These are phyloP conservation scores for Gyrodactylus bullatarudis DNA, from an alignment of 1,140 invertebrate genomes.

Conservation along the genomic window DNA sequence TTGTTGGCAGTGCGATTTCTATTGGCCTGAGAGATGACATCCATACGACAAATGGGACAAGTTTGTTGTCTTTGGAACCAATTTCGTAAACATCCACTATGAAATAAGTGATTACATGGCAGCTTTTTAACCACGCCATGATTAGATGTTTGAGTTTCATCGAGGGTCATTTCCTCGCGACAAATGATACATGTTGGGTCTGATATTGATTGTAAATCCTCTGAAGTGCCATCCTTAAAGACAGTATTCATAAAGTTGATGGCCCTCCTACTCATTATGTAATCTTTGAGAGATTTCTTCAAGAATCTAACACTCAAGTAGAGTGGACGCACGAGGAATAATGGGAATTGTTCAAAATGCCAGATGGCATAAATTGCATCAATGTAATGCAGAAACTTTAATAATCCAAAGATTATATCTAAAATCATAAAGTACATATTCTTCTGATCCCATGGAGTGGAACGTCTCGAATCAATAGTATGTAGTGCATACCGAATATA, in stretches of 20 bases:
- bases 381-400: conserved; percentile 58
- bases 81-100: conserved; percentile 73
- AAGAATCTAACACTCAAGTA: conserved; percentile 59
- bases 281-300: conserved; percentile 48
- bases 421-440: conserved; percentile 81
- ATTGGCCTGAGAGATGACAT: conserved; percentile 36
- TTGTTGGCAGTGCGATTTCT: too few relatives aligned
- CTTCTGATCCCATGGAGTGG: conserved; percentile 95
- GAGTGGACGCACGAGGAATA: conserved; percentile 93
- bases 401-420: conserved; percentile 54
- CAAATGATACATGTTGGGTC: conserved; percentile 99
- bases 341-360: conserved; percentile 68
- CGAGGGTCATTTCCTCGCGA: conserved; percentile 44
- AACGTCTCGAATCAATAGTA: conserved; percentile 58
- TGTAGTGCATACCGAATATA: conserved; percentile 51
- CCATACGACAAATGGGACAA: conserved; percentile 83
- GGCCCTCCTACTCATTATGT: background rate
- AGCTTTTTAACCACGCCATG: conserved; percentile 38
- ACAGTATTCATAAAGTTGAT: conserved; percentile 5
- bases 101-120: conserved; percentile 96
- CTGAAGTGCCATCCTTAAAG: conserved; percentile 39
- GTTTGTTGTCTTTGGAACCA: conserved; percentile 99
- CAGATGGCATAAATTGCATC: conserved; percentile 84
- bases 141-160: conserved; percentile 9
- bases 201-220: conserved; percentile 46